phyloP scores from a whole-genome alignment of 2,888 invertebrate species.

The Lasioglossum vierecki region DNA sequence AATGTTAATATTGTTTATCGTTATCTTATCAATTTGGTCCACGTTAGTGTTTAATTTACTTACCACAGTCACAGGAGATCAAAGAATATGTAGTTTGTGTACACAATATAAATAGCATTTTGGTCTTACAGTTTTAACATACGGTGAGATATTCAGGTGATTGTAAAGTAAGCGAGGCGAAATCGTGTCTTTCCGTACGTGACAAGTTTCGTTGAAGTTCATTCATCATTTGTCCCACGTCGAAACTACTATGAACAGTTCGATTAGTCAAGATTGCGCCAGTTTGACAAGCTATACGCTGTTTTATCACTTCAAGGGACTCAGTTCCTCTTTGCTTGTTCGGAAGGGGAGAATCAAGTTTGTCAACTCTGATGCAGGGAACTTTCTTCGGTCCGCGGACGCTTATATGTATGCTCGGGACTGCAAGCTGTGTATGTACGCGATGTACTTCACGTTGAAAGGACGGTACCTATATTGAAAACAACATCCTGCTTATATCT shows the following conservation, averaged over 20 bases:
- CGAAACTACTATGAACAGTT: slow-evolving; percentile 49
- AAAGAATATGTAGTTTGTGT: too few relatives aligned
- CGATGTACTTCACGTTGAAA: slow-evolving; percentile 26
- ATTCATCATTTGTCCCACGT: slow-evolving; percentile 27
- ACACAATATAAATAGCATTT: too few relatives aligned
- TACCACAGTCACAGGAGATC: too few relatives aligned
- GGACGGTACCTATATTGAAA: background rate
- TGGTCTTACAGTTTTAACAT: too few relatives aligned
- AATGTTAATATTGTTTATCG: too few relatives aligned
- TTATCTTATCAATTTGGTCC: too few relatives aligned
- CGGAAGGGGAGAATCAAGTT: slow-evolving; percentile 74
- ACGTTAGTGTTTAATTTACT: too few relatives aligned
- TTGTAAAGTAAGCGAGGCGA: too few relatives aligned
- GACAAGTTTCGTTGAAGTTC: slow-evolving; percentile 31
- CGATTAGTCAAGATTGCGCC: slow-evolving; percentile 69
- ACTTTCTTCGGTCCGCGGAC: slow-evolving; percentile 58
- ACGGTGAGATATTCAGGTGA: background rate
- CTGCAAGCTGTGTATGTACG: slow-evolving; percentile 58
- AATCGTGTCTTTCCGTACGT: background rate
- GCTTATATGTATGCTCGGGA: slow-evolving; percentile 54
- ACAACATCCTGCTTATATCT: background rate
- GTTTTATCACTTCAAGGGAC: slow-evolving; percentile 20
- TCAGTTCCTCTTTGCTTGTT: slow-evolving; percentile 33
- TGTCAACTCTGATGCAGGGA: slow-evolving; percentile 77
- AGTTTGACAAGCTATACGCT: slow-evolving; percentile 33